A percentile compares a stretch with the other conserved stretches of the same genome.
Evolutionary conservation across 2,888 invertebrate genomes (phyloP).

Genomic region (Drosophila quasianomalipes): DNA sequence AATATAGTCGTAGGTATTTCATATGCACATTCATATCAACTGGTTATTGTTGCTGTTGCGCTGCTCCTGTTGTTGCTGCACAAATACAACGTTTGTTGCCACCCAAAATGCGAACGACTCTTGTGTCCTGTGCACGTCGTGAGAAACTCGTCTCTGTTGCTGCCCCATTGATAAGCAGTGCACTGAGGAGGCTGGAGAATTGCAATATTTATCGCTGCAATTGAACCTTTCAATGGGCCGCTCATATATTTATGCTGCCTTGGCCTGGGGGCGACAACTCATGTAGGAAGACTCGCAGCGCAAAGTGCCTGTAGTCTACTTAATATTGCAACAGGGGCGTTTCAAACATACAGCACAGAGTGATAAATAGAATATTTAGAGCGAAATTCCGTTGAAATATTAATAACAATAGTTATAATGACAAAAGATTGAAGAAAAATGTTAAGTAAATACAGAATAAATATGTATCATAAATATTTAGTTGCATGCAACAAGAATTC

Average conservation of each 20-base stretch:
- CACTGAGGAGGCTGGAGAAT: slow-evolving; percentile 29
- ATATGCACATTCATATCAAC: slow-evolving; percentile 35
- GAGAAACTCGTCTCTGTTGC: slow-evolving; percentile 46
- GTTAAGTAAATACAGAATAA: neutral
- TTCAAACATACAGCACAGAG: slow-evolving; percentile 14
- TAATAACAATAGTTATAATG: neutral
- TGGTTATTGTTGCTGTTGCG: slow-evolving; percentile 21
- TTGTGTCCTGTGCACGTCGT: slow-evolving; percentile 51
- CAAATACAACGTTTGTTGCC: slow-evolving; percentile 63
- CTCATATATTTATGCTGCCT: slow-evolving; percentile 53
- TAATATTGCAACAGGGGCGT: slow-evolving; percentile 12
- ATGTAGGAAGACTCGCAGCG: slow-evolving; percentile 28
- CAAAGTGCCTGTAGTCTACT: slow-evolving; percentile 3
- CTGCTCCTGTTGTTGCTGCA: slow-evolving; percentile 7
- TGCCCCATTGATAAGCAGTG: slow-evolving; percentile 45
- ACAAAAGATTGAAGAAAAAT: neutral
- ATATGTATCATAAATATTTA: neutral
- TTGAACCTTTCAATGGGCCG: slow-evolving; percentile 65
- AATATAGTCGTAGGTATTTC: slow-evolving; percentile 30
- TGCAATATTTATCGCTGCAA: slow-evolving; percentile 77
- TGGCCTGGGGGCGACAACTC: slow-evolving; percentile 41
- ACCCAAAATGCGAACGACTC: slow-evolving; percentile 45
- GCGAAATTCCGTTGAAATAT: slow-evolving; percentile 30
- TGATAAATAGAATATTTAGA: slow-evolving; percentile 19
- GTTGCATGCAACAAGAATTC: neutral